These are phyloP conservation scores for Cladopsammia gracilis DNA, from an alignment of 64 coral and sea anemone genomes.

Conservation along the genomic window DNA sequence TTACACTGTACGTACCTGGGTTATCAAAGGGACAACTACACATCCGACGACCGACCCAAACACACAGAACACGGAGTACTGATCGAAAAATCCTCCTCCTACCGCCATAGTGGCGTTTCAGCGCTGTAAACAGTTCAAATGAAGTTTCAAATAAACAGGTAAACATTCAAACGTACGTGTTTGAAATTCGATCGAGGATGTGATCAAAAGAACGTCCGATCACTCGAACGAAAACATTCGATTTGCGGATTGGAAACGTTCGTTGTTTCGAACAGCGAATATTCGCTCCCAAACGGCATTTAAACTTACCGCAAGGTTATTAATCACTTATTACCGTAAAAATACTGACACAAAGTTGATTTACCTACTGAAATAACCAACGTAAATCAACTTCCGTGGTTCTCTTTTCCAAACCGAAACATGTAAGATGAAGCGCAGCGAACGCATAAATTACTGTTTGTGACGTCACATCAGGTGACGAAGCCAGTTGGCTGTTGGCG, in stretches of 20 bases:
- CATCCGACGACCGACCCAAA: constrained; percentile 99
- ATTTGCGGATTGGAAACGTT: neutral
- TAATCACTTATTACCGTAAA: neutral
- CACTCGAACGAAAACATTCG: constrained; percentile 27
- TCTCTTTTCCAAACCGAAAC: constrained; percentile 1
- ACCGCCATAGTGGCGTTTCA: constrained; percentile 93
- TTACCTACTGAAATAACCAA: constrained; percentile 18
- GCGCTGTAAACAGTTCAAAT: constrained; percentile 13
- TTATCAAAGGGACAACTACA: constrained; percentile 97
- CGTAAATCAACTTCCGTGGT: constrained; percentile 20
- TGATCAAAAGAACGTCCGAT: constrained; percentile 62
- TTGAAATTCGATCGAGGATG: constrained; percentile 14
- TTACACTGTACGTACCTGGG: constrained; percentile 94
- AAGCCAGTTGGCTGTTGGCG: neutral
- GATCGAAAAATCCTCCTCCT: constrained; percentile 99
- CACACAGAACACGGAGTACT: constrained; percentile 99
- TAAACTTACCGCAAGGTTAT: neutral
- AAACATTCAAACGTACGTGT: constrained; percentile 3
- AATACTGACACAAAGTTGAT: neutral
- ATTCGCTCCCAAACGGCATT: neutral
- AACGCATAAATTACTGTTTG: constrained; percentile 17
- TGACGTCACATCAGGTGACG: constrained; percentile 64
- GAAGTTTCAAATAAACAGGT: constrained; percentile 25
- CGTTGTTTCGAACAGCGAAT: neutral
- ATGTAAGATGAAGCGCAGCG: constrained; percentile 30